Percentiles rank a stretch among this genome's conserved stretches.
Conservation (phyloP, 2,888 invertebrate species). For the Drosophila atripex region DNA sequence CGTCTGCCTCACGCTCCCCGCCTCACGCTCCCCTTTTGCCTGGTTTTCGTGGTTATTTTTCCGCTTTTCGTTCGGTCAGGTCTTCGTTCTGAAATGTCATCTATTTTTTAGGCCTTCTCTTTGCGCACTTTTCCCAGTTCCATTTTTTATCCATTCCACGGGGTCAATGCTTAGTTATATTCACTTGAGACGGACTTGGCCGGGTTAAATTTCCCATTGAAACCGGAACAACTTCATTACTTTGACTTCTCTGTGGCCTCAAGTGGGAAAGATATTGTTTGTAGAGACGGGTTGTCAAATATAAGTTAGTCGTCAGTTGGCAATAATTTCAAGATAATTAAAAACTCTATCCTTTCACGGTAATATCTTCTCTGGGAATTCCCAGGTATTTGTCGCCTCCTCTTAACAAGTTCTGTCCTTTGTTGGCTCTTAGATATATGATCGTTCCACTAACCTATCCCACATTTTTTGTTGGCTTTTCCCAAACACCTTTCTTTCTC, state of each 20-base stretch:
- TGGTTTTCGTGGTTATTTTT: constrained; percentile 25
- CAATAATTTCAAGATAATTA: neutral
- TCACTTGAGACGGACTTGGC: constrained; percentile 44
- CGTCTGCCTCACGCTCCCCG: constrained; percentile 49
- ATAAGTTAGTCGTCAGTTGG: neutral
- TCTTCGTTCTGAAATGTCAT: constrained; percentile 75
- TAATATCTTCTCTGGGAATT: neutral
- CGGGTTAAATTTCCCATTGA: constrained; percentile 27
- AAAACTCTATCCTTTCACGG: neutral
- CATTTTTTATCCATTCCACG: constrained; percentile 34
- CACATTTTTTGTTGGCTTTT: constrained; percentile 47
- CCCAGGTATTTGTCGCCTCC: constrained; percentile 4
- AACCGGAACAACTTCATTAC: constrained; percentile 13
- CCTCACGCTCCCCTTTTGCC: constrained; percentile 39
- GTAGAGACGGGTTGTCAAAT: neutral
- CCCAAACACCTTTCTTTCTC: constrained; percentile 25
- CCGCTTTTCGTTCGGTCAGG: constrained; percentile 42
- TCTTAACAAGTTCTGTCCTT: neutral
- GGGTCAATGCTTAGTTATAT: constrained; percentile 69
- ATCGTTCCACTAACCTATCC: constrained; percentile 53
- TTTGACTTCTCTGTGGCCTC: neutral
- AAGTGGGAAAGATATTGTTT: constrained; percentile 3
- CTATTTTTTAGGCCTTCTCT: constrained; percentile 50
- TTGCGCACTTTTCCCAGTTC: constrained; percentile 19
- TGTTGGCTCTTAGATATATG: constrained; percentile 5